Base-by-base conservation (phyloP, 2,113 vertebrate species). In the Pachypanchax playfairii region DNA sequence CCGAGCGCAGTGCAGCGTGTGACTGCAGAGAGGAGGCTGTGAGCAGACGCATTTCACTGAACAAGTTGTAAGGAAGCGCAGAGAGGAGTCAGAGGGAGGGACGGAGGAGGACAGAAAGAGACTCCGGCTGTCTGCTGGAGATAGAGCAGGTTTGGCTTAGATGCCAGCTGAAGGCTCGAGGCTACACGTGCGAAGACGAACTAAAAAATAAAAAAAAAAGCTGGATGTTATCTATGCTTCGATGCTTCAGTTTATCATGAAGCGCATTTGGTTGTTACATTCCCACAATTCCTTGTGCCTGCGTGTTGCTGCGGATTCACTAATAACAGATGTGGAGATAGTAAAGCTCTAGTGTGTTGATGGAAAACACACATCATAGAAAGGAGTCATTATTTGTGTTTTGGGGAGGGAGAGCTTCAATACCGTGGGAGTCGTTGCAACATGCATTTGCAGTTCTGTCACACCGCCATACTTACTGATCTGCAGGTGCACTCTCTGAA, bases 41-140 rank as follows among this genome's bases (percentile, higher is more conserved):
- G 65, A 55, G 74, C 64, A 39, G 72, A 77, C 48, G 75, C 60
- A 77, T 69, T 73, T 70, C 67, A 73, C 76, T 51, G 58, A 65
- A 56, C 73, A 67, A 80, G 75, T 65, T 87, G 43, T 63, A 72
- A 86, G 85, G 88, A 91, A 85, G 85, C 82, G 84, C 80, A 73
- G 60, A 76, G 61, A 10, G 67, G 65, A 82, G 89, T 88, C 91
- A 90, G 90, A 89, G 85, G 90, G 48, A 24, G 57, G 28, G 64
- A 20, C 51, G 49, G 66, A n/a, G 53, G 24, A 38, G 4, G 58
- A 15, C 51, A 38, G 60, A 4, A 18, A 28, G 33, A 31, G 43
- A 67, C 55, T 76, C 70, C 60, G 64, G 43, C 68, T 77, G 51
- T 44, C 56, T 67, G 65, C 66, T 70, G 51, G 54, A 75, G 68